A percentile compares a stretch with the other conserved stretches of the same genome.
Conservation (phyloP, 2,888 invertebrate species). For the Ormyrus nitidulus region DNA sequence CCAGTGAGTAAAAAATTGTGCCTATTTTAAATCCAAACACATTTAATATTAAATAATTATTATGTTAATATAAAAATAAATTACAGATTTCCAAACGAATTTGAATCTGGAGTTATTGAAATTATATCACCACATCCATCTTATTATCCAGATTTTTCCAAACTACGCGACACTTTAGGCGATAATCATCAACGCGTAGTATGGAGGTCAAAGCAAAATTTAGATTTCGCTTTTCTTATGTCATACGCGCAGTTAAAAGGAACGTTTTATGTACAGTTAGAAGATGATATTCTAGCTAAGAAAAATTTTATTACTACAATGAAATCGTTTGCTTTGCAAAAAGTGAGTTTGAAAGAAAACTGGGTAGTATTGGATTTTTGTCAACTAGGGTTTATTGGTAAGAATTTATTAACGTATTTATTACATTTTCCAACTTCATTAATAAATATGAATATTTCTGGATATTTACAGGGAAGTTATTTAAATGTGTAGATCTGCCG, state of each 20-base stretch:
- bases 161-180: slow-evolving; percentile 86
- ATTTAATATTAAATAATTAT: background rate
- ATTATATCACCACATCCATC: slow-evolving; percentile 89
- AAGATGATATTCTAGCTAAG: slow-evolving; percentile 95
- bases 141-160: slow-evolving; percentile 92
- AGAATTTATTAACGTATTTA: slow-evolving; percentile 58
- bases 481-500: slow-evolving; percentile 90
- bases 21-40: background rate
- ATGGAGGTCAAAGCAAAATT: slow-evolving; percentile 96
- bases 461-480: slow-evolving; percentile 85
- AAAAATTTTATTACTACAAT: slow-evolving; percentile 89
- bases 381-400: slow-evolving; percentile 94
- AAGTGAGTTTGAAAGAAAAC: slow-evolving; percentile 83
- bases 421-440: background rate
- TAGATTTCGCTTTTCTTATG: slow-evolving; percentile 96
- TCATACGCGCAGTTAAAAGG: slow-evolving; percentile 92
- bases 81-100: slow-evolving; percentile 84
- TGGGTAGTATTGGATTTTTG: slow-evolving; percentile 97
- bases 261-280: slow-evolving; percentile 93
- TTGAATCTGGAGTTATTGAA: slow-evolving; percentile 90
- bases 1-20: slow-evolving; percentile 78
- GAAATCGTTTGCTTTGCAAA: slow-evolving; percentile 88
- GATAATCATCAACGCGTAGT: slow-evolving; percentile 89
- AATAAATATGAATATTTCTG: background rate
- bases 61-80: no score